Percentiles rank a stretch among this genome's conserved stretches.
These are phyloP conservation scores for Campopleginae sp. DNA, from an alignment of 2,888 invertebrate species.

Conservation along the genomic window DNA sequence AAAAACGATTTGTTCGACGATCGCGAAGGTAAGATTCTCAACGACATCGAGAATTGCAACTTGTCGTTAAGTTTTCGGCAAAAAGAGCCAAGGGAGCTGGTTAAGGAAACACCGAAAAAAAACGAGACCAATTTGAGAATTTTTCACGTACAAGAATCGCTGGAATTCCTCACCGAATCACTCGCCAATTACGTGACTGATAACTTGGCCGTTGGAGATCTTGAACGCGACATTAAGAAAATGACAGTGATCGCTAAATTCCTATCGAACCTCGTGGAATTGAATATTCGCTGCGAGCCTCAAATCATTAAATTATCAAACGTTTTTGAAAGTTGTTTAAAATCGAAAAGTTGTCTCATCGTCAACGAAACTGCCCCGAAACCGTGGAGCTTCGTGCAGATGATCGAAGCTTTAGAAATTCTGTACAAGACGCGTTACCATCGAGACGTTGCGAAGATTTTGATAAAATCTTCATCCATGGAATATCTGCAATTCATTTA, in stretches of 20 bases:
- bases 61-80: conserved; percentile 70
- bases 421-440: conserved; percentile 73
- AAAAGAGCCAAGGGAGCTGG: conserved; percentile 37
- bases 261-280: conserved; percentile 73
- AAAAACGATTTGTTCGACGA: conserved; percentile 63
- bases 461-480: conserved; percentile 69
- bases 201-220: conserved; percentile 56
- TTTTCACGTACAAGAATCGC: conserved; percentile 63
- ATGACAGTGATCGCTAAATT: conserved; percentile 74
- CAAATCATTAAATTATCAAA: neutral
- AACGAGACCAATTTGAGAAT: conserved; percentile 54
- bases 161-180: conserved; percentile 66
- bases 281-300: conserved; percentile 66
- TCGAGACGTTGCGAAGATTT: conserved; percentile 68
- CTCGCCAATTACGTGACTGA: conserved; percentile 65
- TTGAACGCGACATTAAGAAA: conserved; percentile 72
- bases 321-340: conserved; percentile 17
- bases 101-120: conserved; percentile 65
- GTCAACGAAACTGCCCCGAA: neutral
- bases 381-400: conserved; percentile 53
- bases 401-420: conserved; percentile 69
- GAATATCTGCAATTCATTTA: conserved; percentile 71
- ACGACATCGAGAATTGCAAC: conserved; percentile 74
- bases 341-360: conserved; percentile 7
- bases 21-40: conserved; percentile 56